Conservation (phyloP, 2,888 invertebrate genomes). For the Criorhina ranunculi region DNA sequence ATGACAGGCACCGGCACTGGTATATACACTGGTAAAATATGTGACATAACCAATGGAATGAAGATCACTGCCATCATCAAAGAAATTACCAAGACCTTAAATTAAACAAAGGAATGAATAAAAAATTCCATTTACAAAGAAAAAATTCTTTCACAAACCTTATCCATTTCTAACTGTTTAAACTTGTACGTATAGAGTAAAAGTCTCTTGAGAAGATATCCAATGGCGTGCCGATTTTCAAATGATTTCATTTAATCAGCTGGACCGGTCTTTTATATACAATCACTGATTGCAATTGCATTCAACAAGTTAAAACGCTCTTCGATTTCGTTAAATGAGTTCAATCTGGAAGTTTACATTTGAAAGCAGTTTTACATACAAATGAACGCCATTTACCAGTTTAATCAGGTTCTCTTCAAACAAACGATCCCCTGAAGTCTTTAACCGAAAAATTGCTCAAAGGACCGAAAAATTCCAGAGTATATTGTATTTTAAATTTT, state of each 20-base stretch:
- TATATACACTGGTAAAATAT: background rate
- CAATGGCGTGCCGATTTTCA: background rate
- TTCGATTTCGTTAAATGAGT: background rate
- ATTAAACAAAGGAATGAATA: background rate
- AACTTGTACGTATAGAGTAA: too few species aligned
- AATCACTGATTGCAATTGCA: slow-evolving; percentile 1
- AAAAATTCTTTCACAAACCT: slow-evolving; percentile 4
- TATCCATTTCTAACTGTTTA: slow-evolving; percentile 11
- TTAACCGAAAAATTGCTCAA: slow-evolving; percentile 10
- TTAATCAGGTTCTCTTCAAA: background rate
- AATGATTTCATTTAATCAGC: background rate
- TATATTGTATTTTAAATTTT: background rate
- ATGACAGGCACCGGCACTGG: slow-evolving; percentile 13
- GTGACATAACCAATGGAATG: background rate
- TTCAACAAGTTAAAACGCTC: background rate
- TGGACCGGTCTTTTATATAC: slow-evolving; percentile 30
- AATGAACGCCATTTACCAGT: slow-evolving; percentile 4
- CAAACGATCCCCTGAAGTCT: slow-evolving; percentile 4
- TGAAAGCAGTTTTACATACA: too few species aligned
- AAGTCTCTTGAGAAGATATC: background rate
- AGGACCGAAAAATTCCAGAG: background rate
- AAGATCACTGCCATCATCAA: background rate
- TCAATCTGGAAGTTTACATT: slow-evolving; percentile 1
- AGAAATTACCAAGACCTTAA: background rate
- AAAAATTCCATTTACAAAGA: background rate